These are phyloP conservation scores for Picus viridis DNA, from an alignment of 2,797 vertebrate species.

Conservation along the genomic window DNA sequence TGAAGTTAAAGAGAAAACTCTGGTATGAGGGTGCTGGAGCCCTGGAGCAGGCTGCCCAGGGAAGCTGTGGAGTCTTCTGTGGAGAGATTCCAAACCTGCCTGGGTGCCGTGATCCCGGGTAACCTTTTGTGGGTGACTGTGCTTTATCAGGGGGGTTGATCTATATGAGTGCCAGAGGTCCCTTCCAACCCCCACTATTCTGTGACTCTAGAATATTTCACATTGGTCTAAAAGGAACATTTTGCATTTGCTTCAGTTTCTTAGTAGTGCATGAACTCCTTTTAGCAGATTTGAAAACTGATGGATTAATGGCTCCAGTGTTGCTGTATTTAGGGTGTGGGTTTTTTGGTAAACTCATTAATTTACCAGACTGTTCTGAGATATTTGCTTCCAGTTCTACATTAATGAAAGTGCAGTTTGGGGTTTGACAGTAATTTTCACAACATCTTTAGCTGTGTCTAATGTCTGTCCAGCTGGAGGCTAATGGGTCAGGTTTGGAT, in stretches of 20 bases:
- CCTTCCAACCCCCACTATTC: too few relatives aligned
- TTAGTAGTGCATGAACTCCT: neutral
- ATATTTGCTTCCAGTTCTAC: neutral
- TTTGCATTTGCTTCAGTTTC: neutral
- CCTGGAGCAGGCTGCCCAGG: too few relatives aligned
- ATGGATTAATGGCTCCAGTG: neutral
- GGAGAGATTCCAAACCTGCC: too few relatives aligned
- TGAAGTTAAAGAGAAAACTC: too few relatives aligned
- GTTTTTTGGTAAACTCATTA: neutral
- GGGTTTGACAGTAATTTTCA: neutral
- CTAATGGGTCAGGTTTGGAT: neutral
- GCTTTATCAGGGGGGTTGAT: too few relatives aligned
- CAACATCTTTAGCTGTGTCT: rapidly evolving
- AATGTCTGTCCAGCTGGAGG: neutral
- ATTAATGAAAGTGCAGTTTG: neutral
- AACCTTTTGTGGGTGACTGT: too few relatives aligned
- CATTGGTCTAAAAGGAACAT: neutral
- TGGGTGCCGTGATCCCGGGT: too few relatives aligned
- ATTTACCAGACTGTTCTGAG: neutral
- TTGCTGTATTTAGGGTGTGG: neutral
- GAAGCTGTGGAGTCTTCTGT: too few relatives aligned
- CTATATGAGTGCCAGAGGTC: too few relatives aligned
- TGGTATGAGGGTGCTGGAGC: too few relatives aligned
- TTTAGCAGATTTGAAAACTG: neutral
- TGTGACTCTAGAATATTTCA: neutral